These are phyloP conservation scores for Pimephales promelas DNA, from an alignment of 2,113 vertebrate genomes.

Conservation along the genomic window DNA sequence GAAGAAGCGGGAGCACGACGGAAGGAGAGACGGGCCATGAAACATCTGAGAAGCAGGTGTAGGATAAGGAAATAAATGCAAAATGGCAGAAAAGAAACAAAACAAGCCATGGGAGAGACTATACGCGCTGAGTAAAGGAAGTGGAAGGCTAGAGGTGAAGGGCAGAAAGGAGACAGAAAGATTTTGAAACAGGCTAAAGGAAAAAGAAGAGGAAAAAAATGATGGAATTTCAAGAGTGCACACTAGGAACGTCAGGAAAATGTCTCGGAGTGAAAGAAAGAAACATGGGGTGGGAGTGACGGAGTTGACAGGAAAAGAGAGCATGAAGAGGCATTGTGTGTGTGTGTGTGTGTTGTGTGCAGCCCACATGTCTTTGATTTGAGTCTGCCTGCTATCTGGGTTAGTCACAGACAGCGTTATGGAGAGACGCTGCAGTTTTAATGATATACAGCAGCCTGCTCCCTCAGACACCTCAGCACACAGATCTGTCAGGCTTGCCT, in stretches of 20 bases:
- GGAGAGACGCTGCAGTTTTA: slow-evolving; percentile 54
- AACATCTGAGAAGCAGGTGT: slow-evolving; percentile 46
- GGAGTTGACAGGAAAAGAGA: slow-evolving; percentile 26
- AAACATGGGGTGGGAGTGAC: slow-evolving; percentile 38
- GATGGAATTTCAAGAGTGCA: slow-evolving; percentile 45
- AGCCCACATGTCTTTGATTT: slow-evolving; percentile 62
- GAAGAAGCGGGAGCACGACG: slow-evolving; percentile 40
- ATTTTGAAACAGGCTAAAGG: neutral
- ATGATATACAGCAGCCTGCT: slow-evolving; percentile 67
- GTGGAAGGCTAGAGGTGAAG: slow-evolving; percentile 51
- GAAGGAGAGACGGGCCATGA: neutral
- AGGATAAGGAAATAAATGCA: neutral
- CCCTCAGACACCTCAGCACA: slow-evolving; percentile 61
- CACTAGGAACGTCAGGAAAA: slow-evolving; percentile 25
- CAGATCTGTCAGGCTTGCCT: slow-evolving; percentile 61
- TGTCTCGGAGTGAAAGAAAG: slow-evolving; percentile 24
- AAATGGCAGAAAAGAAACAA: slow-evolving; percentile 22
- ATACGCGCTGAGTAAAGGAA: neutral
- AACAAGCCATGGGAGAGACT: neutral
- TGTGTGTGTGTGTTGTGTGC: slow-evolving; percentile 33
- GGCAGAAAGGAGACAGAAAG: neutral
- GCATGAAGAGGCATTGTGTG: slow-evolving; percentile 26
- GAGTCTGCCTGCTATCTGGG: slow-evolving; percentile 62
- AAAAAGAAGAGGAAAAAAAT: slow-evolving; percentile 45
- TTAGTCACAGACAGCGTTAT: slow-evolving; percentile 58